Percentiles rank a stretch among this genome's conserved stretches.
These are phyloP conservation scores for Ovis canadensis DNA, from an alignment of 2,113 vertebrate genomes.

Conservation along the genomic window DNA sequence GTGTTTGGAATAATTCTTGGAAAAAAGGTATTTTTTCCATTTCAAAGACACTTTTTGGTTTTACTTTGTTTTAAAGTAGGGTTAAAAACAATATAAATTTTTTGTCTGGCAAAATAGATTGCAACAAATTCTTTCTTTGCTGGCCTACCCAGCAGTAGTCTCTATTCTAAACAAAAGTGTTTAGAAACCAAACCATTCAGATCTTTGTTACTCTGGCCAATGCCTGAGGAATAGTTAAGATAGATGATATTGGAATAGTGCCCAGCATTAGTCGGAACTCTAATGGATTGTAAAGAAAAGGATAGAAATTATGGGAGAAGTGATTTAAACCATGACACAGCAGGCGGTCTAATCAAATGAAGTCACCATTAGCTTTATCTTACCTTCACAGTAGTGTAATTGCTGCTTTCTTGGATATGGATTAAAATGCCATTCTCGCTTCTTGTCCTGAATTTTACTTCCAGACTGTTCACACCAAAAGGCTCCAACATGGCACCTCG, in stretches of 20 bases:
- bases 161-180: constrained; percentile 73
- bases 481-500: constrained; percentile 55
- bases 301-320: constrained; percentile 65
- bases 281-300: constrained; percentile 71
- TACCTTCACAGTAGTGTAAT: constrained; percentile 96
- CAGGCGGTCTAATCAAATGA: constrained; percentile 54
- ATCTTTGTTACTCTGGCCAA: constrained; percentile 73
- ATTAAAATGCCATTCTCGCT: constrained; percentile 90
- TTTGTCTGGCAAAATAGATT: not conserved
- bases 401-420: constrained; percentile 94
- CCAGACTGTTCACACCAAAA: constrained; percentile 78
- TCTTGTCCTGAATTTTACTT: constrained; percentile 95
- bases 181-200: constrained; percentile 75
- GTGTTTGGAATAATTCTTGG: not conserved
- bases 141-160: constrained; percentile 53
- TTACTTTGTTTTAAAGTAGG: not conserved
- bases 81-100: not conserved
- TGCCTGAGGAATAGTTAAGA: constrained; percentile 71
- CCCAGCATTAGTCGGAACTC: constrained; percentile 74
- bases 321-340: constrained; percentile 33
- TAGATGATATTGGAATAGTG: constrained; percentile 78
- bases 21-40: not conserved
- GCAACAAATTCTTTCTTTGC: not conserved
- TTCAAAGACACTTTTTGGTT: not conserved
- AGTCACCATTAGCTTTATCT: constrained; percentile 47